Evolutionary conservation across 2,888 invertebrate species (phyloP).

Genomic region (Oxystoma pomonae): DNA sequence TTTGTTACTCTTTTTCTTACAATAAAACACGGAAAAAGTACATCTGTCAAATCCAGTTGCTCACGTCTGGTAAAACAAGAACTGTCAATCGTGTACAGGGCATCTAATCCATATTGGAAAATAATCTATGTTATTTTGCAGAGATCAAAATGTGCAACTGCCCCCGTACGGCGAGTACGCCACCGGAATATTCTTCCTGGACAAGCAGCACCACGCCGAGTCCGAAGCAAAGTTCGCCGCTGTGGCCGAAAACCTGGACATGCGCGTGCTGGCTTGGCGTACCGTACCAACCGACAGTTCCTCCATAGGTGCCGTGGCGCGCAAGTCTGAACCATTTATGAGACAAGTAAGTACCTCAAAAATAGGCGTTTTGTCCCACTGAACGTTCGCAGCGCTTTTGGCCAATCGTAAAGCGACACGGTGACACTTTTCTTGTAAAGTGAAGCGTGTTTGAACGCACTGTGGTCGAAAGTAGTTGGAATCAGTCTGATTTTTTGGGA

Average conservation of each 20-base stretch:
- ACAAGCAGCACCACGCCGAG: slow-evolving; percentile 74
- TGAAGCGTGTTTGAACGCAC: no score
- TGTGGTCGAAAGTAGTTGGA: no score
- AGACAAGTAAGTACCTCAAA: slow-evolving; percentile 73
- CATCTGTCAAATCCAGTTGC: no score
- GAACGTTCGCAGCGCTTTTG: no score
- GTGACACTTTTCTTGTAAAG: no score
- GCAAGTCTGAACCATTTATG: slow-evolving; percentile 92
- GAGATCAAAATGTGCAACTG: slow-evolving; percentile 77
- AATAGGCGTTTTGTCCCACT: no score
- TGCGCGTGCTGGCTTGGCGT: slow-evolving; percentile 90
- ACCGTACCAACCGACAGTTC: slow-evolving; percentile 85
- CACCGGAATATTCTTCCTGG: slow-evolving; percentile 93
- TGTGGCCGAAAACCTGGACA: slow-evolving; percentile 73
- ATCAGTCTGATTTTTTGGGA: not conserved
- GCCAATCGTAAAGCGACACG: no score
- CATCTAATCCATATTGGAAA: no score
- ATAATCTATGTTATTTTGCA: slow-evolving; percentile 41
- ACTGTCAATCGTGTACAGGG: no score
- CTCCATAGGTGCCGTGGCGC: slow-evolving; percentile 87
- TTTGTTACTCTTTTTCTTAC: no score
- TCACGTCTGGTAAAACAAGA: no score
- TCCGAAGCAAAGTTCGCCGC: slow-evolving; percentile 77
- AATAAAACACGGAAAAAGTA: no score
- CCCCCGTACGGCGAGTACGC: slow-evolving; percentile 90